Base-by-base conservation (phyloP, 2,113 vertebrate species). In the Taurulus bubalis region DNA sequence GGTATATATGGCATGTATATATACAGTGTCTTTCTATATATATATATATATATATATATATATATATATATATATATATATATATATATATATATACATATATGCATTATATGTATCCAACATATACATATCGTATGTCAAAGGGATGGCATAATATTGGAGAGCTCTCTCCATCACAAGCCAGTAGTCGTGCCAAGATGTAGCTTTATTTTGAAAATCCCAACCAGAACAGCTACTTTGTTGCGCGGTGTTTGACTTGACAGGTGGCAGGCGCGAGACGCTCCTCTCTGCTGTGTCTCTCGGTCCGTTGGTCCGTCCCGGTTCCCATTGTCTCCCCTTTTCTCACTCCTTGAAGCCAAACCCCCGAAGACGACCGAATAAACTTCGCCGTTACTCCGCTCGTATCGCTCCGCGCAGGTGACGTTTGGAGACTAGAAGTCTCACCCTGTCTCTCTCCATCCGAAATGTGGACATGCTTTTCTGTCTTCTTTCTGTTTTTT, bases 201-300 rank as follows among this genome's bases (percentile, higher is more conserved):
- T 56, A 26, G n/a, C 38, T 83, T 89, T 90, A 90, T 67, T 88
- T 68, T 89, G 90, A 60, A 91, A 79, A 3, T 3, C n/a, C 0
- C 2, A 0, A 1, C 70, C 70, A 83, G 91, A 89, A 74, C 3
- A 11, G 76, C 51, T 1, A 0, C 6, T 4, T 47, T 0, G 9
- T 18, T 30, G 42, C 2, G 14, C 1, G 69, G 15, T 55, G 32
- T 76, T 82, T 90, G 91, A 53, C 89, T 91, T 94, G 91, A 95
- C 95, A 95, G 93, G 90, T 93, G 94, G 93, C 94, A 69, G 82
- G 81, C 89, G 89, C 15, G 91, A 91, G 91, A 91, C 90, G 90
- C 90, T 89, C 90, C 71, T 91, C 86, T 62, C 76, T 62, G 84
- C 79, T 89, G 84, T 86, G 83, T 91, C 89, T 77, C 80, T 88